Conservation (phyloP, 2,888 invertebrate genomes). For the Diaprepes abbreviatus region DNA sequence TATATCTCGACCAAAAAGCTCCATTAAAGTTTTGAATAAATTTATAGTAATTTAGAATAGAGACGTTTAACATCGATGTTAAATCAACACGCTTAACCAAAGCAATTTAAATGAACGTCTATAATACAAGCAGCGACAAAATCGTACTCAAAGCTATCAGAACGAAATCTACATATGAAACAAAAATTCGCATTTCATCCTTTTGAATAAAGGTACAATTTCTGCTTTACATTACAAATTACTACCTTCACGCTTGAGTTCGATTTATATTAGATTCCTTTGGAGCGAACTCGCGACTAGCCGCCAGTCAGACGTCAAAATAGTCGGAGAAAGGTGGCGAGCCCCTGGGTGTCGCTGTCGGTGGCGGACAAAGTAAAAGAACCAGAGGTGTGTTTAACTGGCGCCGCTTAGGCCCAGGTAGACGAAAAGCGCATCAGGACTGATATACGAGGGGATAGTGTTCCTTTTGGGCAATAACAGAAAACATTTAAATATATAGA, state of each 20-base stretch:
- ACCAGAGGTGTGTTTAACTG: slow-evolving; percentile 66
- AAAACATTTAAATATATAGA: not conserved
- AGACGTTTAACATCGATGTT: too few relatives aligned
- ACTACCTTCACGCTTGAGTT: slow-evolving; percentile 42
- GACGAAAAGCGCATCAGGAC: slow-evolving; percentile 26
- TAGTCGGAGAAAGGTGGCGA: slow-evolving; percentile 49
- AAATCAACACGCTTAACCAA: too few relatives aligned
- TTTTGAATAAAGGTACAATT: slow-evolving; percentile 19
- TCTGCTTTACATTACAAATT: slow-evolving; percentile 45
- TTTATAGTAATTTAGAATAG: too few relatives aligned
- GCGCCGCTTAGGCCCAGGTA: slow-evolving; percentile 64
- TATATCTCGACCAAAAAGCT: too few relatives aligned
- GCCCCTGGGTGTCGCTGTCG: slow-evolving; percentile 47
- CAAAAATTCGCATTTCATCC: slow-evolving; percentile 17
- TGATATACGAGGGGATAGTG: slow-evolving; percentile 19
- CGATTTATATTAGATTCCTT: slow-evolving; percentile 47
- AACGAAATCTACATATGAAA: slow-evolving; percentile 12
- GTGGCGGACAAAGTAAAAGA: slow-evolving; percentile 61
- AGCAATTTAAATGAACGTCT: too few relatives aligned
- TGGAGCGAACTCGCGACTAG: slow-evolving; percentile 36
- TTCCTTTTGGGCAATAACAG: not conserved
- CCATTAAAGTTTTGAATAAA: too few relatives aligned
- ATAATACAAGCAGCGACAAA: not conserved
- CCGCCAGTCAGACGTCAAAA: slow-evolving; percentile 49
- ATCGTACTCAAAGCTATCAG: slow-evolving; percentile 1